Base-by-base conservation (phyloP, 2,113 vertebrate species). In the Onychostoma macrolepis region DNA sequence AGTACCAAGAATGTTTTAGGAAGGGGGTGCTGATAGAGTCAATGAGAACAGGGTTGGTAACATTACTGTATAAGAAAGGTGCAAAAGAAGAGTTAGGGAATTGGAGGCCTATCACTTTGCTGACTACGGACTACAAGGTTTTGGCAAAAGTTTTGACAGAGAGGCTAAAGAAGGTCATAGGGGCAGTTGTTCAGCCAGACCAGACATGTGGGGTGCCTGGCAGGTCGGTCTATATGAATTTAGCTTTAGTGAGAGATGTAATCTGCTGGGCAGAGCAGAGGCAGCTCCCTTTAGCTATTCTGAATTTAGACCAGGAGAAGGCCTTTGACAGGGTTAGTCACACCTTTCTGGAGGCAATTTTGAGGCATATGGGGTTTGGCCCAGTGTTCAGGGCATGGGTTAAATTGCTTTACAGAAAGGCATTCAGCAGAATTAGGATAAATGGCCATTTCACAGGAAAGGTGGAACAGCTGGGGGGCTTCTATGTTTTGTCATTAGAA, bases 221-320 rank as follows among this genome's bases (percentile, higher is more conserved):
- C 2, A 38, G 72, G 19, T 75, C 72, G 4, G 2, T 41, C 2
- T 24, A 7, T 1, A 0, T 75, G 21, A 75, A 75, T 3, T n/a
- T 75, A 6, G 33, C 38, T 11, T 4, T 75, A 5, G 38, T 75
- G 1, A 75, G 36, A 43, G 72, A 43, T n/a, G 5, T 43, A 24
- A 38, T 75, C 9, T 11, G 38, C 4, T 75, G 72, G 72, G 80
- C 11, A 5, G 30, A 26, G 10, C 67, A 76, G 19, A 15, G 56
- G 6, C 21, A 28, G 11, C 4, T 41, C 0, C 76, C 58, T 0
- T 21, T 84, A 7, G 82, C 41, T 0, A 4, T 56, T 2, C 13
- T 84, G 2, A 65, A 43, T 3, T 8, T 87, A 1, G 28, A 88
- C 12, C 83, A 85, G 30, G 75, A 88, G 9, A 88, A 85, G 21